Base-by-base conservation (phyloP, 2,888 invertebrate genomes). In the Dasypolia templi region DNA sequence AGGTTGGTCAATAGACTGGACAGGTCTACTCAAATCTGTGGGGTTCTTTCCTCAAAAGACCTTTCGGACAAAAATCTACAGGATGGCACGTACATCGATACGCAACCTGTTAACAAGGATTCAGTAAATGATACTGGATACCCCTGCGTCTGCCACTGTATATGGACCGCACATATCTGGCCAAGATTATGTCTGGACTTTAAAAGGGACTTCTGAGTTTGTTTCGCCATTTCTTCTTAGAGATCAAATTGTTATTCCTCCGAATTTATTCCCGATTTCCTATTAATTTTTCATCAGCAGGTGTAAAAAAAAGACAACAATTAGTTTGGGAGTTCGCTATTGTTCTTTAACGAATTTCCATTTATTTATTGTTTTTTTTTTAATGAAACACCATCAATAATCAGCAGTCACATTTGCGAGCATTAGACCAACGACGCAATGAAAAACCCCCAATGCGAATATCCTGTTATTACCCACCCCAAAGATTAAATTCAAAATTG, bases 401-500 rank as follows among this genome's bases (percentile, higher is more conserved):
- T n/a, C 5, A 11, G 17, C 32, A 17, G 35, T 39, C n/a, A 39
- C 17, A n/a, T 59, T 17, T n/a, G n/a, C 58, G 35, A 35, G 5
- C 29, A 12, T 32, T 32, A 56, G 19, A 35, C 17, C 9, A 17
- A 39, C 17, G 17, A 19, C 5, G 17, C 39, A 39, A 9, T 26
- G 17, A 39, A 42, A 62, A 26, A 26, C 11, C 26, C 5, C 51
- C 19, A 59, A 62, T 6, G 7, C 7, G 19, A 26, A 44, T 26
- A 39, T 61, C 26, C n/a, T 39, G 26, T 61, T 55, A 55, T 51
- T n/a, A 51, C 39, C 6, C 49, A 17, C 35, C 72, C 61, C 32
- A 61, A 53, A 32, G 12, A 71, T 63, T 74, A 42, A 5, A 39
- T 63, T 51, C n/a, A 11, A 68, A 68, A 39, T 51, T 42, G 35